Evolutionary conservation across 1,140 invertebrate species (phyloP).

Genomic region (Tetranychus urticae): DNA sequence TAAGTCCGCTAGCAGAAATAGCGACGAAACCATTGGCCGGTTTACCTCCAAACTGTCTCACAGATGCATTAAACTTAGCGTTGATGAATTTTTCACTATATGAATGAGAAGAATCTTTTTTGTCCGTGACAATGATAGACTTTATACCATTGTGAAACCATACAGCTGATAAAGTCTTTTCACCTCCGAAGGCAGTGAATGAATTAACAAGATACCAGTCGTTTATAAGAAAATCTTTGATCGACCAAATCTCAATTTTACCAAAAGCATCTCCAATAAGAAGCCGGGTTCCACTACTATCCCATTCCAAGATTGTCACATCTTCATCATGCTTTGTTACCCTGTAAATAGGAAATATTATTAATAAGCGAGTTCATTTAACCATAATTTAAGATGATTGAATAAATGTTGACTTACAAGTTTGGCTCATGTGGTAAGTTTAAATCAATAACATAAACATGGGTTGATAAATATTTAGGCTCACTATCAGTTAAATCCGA

Average conservation of each 20-base stretch:
- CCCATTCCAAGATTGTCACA: slow-evolving; percentile 59
- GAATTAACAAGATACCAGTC: slow-evolving; percentile 34
- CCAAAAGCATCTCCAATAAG: slow-evolving; percentile 47
- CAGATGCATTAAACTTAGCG: slow-evolving; percentile 44
- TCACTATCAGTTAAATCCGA: slow-evolving; percentile 37
- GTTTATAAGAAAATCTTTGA: slow-evolving; percentile 51
- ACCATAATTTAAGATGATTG: not conserved
- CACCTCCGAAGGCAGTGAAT: slow-evolving; percentile 32
- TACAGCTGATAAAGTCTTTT: slow-evolving; percentile 47
- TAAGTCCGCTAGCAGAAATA: slow-evolving; percentile 56
- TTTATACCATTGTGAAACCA: slow-evolving; percentile 63
- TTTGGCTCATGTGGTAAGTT: slow-evolving; percentile 58
- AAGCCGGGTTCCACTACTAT: slow-evolving; percentile 46
- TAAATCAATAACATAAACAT: slow-evolving; percentile 63
- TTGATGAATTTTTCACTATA: slow-evolving; percentile 66
- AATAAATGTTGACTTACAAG: slow-evolving; percentile 27
- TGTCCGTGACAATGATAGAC: slow-evolving; percentile 44
- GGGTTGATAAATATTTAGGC: slow-evolving; percentile 40
- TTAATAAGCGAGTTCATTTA: too few species aligned
- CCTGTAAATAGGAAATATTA: slow-evolving; percentile 8
- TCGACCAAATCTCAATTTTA: slow-evolving; percentile 44
- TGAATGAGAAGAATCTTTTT: slow-evolving; percentile 42
- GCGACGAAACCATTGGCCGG: slow-evolving; percentile 52
- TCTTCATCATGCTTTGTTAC: slow-evolving; percentile 25
- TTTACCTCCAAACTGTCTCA: slow-evolving; percentile 59